Percentiles rank a stretch among this genome's conserved stretches.
Conservation (phyloP, 2,797 vertebrate species). For the Enteromius mattozi region DNA sequence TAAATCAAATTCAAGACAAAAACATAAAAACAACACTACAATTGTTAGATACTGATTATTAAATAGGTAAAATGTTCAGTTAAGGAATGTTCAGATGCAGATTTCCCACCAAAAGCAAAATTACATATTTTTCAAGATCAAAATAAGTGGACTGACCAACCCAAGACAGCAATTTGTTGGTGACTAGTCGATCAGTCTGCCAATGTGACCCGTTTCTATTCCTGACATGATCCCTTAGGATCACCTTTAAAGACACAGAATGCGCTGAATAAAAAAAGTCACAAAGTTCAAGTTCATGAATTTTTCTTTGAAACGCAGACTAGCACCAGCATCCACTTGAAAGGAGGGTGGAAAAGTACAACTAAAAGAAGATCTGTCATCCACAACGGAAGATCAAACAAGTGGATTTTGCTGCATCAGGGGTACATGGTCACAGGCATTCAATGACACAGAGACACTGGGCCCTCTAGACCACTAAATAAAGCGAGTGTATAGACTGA, state of each 20-base stretch:
- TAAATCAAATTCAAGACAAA: not conserved
- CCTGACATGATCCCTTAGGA: not conserved
- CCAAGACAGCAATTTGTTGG: not conserved
- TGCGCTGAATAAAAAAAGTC: conserved; percentile 48
- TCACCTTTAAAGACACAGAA: conserved; percentile 21
- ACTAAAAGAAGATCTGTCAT: conserved; percentile 64
- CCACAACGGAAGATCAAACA: conserved; percentile 65
- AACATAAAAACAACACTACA: not conserved
- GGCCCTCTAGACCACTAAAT: conserved; percentile 30
- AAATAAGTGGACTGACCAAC: not conserved
- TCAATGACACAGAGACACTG: conserved; percentile 39
- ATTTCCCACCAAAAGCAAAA: not conserved
- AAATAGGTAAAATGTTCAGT: not conserved
- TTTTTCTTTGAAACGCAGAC: conserved; percentile 68
- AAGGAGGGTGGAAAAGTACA: conserved; percentile 39
- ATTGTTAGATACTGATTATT: not conserved
- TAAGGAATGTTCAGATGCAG: not conserved
- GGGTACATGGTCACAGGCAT: conserved; percentile 38
- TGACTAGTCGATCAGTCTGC: not conserved
- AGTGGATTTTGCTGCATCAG: conserved; percentile 56
- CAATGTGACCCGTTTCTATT: not conserved
- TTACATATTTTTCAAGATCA: not conserved
- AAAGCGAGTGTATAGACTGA: conserved; percentile 55
- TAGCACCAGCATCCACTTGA: conserved; percentile 57
- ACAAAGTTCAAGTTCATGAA: conserved; percentile 45